phyloP scores from a whole-genome alignment of 2,113 vertebrate species.

The Mus pahari region DNA sequence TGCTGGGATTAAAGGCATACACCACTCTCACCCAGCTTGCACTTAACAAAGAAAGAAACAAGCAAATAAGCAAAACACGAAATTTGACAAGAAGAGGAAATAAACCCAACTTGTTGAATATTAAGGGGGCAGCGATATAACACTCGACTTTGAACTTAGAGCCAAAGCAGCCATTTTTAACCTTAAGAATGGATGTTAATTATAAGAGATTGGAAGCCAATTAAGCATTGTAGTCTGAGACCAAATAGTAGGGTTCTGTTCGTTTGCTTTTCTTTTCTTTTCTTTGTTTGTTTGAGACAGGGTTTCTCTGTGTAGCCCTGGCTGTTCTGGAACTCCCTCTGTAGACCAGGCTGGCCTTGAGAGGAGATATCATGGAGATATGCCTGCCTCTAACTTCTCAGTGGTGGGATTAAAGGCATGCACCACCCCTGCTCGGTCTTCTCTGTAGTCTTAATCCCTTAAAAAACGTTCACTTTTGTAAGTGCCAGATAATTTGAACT shows the following conservation, averaged over 20 bases:
- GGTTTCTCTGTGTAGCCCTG: too few species aligned
- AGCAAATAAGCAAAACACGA: neutral
- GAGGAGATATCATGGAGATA: too few species aligned
- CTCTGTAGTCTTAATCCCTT: constrained; percentile 13
- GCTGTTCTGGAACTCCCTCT: too few species aligned
- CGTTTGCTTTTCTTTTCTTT: too few species aligned
- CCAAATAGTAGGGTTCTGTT: constrained; percentile 4
- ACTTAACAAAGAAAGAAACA: too few species aligned
- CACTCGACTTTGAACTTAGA: neutral
- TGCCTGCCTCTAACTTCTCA: too few species aligned
- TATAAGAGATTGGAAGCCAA: constrained; percentile 29
- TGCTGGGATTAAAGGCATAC: neutral
- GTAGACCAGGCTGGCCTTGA: too few species aligned
- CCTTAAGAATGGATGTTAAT: constrained; percentile 1
- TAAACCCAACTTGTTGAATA: neutral
- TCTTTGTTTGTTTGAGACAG: too few species aligned
- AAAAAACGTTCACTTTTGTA: neutral
- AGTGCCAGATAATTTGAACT: neutral
- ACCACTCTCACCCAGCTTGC: neutral
- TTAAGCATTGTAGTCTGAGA: neutral
- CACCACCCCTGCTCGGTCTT: neutral
- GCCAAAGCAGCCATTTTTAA: neutral
- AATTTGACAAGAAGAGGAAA: constrained; percentile 32
- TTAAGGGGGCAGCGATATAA: neutral
- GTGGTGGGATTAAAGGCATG: too few species aligned